These are phyloP conservation scores for Aramus guarauna DNA, from an alignment of 2,113 vertebrate species.

Conservation along the genomic window DNA sequence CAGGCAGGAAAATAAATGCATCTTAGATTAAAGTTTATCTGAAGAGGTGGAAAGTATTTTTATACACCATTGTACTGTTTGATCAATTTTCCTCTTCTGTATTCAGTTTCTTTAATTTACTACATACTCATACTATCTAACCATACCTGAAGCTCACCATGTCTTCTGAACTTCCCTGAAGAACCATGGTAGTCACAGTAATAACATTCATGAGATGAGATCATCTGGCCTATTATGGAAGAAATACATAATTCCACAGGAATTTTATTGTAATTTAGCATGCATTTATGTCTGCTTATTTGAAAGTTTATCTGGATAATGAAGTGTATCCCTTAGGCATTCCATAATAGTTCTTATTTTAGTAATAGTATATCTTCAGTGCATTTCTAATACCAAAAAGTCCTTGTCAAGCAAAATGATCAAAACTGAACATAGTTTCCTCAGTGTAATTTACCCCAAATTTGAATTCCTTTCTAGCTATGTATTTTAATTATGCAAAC, in stretches of 20 bases:
- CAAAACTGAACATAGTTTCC: slow-evolving; percentile 2
- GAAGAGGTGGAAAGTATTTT: background rate
- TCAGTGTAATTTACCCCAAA: slow-evolving; percentile 35
- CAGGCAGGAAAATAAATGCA: background rate
- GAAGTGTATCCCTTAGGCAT: slow-evolving; percentile 47
- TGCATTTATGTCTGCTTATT: slow-evolving; percentile 37
- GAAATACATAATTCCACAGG: slow-evolving; percentile 22
- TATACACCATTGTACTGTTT: background rate
- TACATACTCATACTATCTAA: background rate
- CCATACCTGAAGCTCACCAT: background rate
- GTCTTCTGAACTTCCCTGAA: background rate
- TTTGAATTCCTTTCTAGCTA: slow-evolving; percentile 36
- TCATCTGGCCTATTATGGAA: slow-evolving; percentile 23
- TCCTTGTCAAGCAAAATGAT: slow-evolving; percentile 33
- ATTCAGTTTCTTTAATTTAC: background rate
- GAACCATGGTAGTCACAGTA: background rate
- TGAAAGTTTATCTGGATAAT: slow-evolving; percentile 56
- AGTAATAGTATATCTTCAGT: background rate
- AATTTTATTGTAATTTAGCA: slow-evolving; percentile 65
- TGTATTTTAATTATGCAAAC: slow-evolving; percentile 28
- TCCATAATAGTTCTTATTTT: slow-evolving; percentile 51
- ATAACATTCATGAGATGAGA: slow-evolving; percentile 20
- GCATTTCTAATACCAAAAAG: slow-evolving; percentile 17
- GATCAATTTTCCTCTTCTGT: background rate
- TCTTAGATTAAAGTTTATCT: background rate